These are phyloP conservation scores for Lasioglossum lativentre DNA, from an alignment of 2,888 invertebrate species.

Conservation along the genomic window DNA sequence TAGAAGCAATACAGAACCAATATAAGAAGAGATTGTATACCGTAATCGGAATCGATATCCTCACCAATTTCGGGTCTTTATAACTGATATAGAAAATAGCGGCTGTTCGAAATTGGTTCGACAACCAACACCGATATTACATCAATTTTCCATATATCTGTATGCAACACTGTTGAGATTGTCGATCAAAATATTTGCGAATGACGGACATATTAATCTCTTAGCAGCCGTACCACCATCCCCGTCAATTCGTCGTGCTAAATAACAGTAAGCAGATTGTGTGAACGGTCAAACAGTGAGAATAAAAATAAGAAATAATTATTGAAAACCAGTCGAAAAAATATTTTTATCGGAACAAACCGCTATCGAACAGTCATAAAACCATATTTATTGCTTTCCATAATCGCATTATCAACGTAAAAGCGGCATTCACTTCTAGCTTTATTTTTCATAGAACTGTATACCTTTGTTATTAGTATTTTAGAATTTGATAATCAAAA, in stretches of 20 bases:
- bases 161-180: background rate
- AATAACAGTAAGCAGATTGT: background rate
- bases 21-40: conserved; percentile 7
- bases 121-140: background rate
- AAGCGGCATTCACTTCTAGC: background rate
- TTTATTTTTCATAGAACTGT: background rate
- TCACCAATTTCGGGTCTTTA: background rate
- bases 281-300: background rate
- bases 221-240: background rate
- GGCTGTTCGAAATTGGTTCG: background rate
- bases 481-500: background rate
- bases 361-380: background rate
- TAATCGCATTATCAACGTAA: background rate
- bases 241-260: background rate
- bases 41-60: conserved; percentile 6
- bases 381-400: background rate
- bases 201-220: background rate
- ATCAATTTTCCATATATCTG: background rate
- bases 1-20: background rate
- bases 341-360: background rate
- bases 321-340: background rate
- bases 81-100: background rate
- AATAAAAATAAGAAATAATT: background rate
- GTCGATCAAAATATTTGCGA: background rate
- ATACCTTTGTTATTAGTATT: background rate